Evolutionary conservation across 2,113 vertebrate species (phyloP).

Genomic region (Coreoperca whiteheadi): DNA sequence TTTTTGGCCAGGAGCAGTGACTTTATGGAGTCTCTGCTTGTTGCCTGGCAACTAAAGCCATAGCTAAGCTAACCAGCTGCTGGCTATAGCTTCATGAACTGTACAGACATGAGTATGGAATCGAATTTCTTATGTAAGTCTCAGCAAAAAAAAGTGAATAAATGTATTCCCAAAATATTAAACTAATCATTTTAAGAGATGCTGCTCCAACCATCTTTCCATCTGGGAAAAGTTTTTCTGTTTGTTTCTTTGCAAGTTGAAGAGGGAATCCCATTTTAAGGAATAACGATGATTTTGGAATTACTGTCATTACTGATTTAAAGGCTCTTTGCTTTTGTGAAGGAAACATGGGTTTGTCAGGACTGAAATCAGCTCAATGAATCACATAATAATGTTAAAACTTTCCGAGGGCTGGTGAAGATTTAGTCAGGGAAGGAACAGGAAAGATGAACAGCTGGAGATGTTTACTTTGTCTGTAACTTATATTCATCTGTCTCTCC

Average conservation of each 20-base stretch:
- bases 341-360: not conserved
- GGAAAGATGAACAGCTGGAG: constrained; percentile 41
- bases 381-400: not conserved
- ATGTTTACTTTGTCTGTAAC: constrained; percentile 43
- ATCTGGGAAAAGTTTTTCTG: not conserved
- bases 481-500: constrained; percentile 17
- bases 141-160: not conserved
- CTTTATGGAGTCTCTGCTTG: no score
- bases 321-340: not conserved
- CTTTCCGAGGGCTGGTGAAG: constrained; percentile 4
- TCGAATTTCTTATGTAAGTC: not conserved
- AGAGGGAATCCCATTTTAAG: not conserved
- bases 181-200: not conserved
- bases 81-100: not conserved
- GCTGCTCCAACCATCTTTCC: not conserved
- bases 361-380: constrained; percentile 8
- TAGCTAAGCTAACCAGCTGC: not conserved
- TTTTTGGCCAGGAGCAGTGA: no score
- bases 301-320: not conserved
- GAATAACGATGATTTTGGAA: constrained; percentile 5
- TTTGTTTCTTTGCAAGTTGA: not conserved
- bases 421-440: constrained; percentile 3
- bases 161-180: not conserved
- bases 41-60: not conserved
- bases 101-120: not conserved